These are phyloP conservation scores for Diaphora mendica DNA, from an alignment of 2,888 invertebrate genomes.

Conservation along the genomic window DNA sequence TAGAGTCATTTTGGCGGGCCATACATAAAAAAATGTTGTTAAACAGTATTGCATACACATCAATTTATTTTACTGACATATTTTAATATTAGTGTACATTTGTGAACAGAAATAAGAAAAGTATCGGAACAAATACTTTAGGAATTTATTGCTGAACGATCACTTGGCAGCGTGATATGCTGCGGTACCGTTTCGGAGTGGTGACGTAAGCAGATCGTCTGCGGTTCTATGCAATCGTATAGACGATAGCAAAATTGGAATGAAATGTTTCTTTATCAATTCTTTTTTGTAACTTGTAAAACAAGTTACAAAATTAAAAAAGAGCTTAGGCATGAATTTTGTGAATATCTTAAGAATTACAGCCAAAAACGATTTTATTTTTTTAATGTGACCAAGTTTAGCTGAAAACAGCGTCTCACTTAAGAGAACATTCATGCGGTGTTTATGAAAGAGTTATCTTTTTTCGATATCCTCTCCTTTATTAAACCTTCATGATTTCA, in stretches of 20 bases:
- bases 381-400: not conserved
- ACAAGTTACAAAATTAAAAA: not conserved
- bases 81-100: not conserved
- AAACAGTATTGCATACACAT: not conserved
- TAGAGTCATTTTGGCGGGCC: too few species aligned
- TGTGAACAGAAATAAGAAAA: not conserved
- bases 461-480: not conserved
- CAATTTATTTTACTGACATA: not conserved
- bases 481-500: not conserved
- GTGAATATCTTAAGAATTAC: not conserved
- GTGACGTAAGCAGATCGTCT: not conserved
- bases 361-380: not conserved
- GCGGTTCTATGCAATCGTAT: not conserved
- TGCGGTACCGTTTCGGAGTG: not conserved
- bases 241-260: not conserved
- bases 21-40: too few species aligned
- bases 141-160: constrained; percentile 11
- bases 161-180: constrained; percentile 6
- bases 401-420: not conserved
- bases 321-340: not conserved
- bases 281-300: too few species aligned
- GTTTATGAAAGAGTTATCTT: not conserved
- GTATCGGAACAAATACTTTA: not conserved
- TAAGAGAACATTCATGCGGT: not conserved
- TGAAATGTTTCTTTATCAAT: not conserved